Percentiles rank a stretch among this genome's conserved stretches.
Evolutionary conservation across 2,888 invertebrate genomes (phyloP).

Genomic region (Oegoconia quadripuncta): DNA sequence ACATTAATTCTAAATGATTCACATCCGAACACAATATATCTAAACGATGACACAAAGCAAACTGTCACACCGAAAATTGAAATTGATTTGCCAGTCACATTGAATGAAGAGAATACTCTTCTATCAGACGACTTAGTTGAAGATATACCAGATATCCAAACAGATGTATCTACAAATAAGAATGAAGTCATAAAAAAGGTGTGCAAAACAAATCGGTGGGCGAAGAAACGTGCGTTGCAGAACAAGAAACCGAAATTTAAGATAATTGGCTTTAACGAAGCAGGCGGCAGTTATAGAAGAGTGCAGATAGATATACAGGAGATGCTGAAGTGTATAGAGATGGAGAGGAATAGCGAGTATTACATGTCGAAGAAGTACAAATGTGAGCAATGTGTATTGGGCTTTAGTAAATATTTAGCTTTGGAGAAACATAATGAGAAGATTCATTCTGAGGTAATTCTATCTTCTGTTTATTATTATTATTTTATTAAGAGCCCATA

Average conservation of each 20-base stretch:
- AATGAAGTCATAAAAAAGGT: slow-evolving; percentile 9
- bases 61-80: slow-evolving; percentile 5
- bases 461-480: no score
- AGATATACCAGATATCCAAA: not conserved
- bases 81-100: slow-evolving; percentile 1
- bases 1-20: slow-evolving; percentile 11
- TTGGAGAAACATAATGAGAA: slow-evolving; percentile 20
- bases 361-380: slow-evolving; percentile 23
- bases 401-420: slow-evolving; percentile 19
- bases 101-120: no score
- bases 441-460: slow-evolving; percentile 20
- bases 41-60: slow-evolving; percentile 19
- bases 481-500: no score
- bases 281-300: slow-evolving; percentile 22
- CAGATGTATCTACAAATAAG: slow-evolving; percentile 1
- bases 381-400: slow-evolving; percentile 26
- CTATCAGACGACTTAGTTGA: not conserved
- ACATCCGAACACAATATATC: slow-evolving; percentile 6
- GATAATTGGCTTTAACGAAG: no score
- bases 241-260: slow-evolving; percentile 41
- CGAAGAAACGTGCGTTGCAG: slow-evolving; percentile 23
- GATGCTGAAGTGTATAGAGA: slow-evolving; percentile 14
- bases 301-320: slow-evolving; percentile 19
- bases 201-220: slow-evolving; percentile 31
- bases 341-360: slow-evolving; percentile 20